A percentile compares a stretch with the other conserved stretches of the same genome.
Conservation (phyloP, 2,888 invertebrate species). For the Lycaena phlaeas region DNA sequence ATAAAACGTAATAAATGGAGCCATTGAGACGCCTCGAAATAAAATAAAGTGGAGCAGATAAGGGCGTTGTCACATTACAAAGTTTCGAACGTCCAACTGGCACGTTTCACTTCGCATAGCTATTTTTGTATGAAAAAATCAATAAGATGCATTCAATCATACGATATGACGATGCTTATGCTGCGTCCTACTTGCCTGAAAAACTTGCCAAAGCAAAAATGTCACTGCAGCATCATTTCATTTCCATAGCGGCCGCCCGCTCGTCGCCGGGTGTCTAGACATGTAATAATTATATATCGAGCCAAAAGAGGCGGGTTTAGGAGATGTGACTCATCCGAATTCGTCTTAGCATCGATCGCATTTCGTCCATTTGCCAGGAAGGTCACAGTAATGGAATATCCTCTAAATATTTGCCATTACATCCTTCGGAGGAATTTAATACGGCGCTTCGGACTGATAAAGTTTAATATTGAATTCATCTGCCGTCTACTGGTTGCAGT, state of each 20-base stretch:
- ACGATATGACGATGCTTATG: not conserved
- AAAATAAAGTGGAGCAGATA: not conserved
- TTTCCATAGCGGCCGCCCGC: slow-evolving; percentile 50
- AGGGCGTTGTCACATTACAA: slow-evolving; percentile 8
- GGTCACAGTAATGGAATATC: slow-evolving; percentile 40
- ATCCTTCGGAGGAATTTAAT: slow-evolving; percentile 15
- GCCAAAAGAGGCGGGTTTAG: slow-evolving; percentile 56
- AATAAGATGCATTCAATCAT: slow-evolving; percentile 8
- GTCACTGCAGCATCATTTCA: slow-evolving; percentile 36
- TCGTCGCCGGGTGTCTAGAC: slow-evolving; percentile 66
- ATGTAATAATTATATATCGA: slow-evolving; percentile 58
- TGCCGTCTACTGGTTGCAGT: too few species aligned
- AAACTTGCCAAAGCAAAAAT: slow-evolving; percentile 26
- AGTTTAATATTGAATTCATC: not conserved
- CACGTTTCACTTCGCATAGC: slow-evolving; percentile 2
- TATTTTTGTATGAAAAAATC: slow-evolving; percentile 9
- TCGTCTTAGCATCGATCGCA: slow-evolving; percentile 56
- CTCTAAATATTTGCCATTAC: slow-evolving; percentile 30
- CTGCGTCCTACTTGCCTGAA: slow-evolving; percentile 15
- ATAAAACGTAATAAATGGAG: too few species aligned
- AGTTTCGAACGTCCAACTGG: not conserved
- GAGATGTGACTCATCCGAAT: slow-evolving; percentile 58
- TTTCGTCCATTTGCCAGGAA: slow-evolving; percentile 44
- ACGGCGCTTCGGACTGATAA: slow-evolving; percentile 1
- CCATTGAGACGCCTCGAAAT: too few species aligned